These are phyloP conservation scores for Lethenteron reissneri DNA, from an alignment of 2,113 vertebrate genomes.

Conservation along the genomic window DNA sequence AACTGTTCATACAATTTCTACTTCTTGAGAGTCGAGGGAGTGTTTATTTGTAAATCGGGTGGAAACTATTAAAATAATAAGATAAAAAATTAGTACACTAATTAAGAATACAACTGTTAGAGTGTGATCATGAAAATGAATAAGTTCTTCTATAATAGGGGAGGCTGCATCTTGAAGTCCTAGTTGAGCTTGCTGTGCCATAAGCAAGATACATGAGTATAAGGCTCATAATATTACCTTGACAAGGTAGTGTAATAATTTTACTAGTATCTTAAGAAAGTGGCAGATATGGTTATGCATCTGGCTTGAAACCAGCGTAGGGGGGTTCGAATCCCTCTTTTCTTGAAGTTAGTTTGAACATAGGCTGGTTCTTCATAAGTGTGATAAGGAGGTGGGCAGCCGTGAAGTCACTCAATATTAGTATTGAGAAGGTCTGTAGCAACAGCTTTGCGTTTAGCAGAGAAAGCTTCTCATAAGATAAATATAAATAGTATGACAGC, in stretches of 20 bases:
- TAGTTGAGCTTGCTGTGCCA: conserved; percentile 16
- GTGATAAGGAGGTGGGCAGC: conserved; percentile 14
- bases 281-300: conserved; percentile 16
- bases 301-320: conserved; percentile 16
- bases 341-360: conserved; percentile 10
- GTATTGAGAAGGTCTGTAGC: conserved; percentile 1
- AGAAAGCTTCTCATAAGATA: conserved; percentile 16
- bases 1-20: conserved; percentile 13
- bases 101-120: conserved; percentile 14
- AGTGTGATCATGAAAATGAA: conserved; percentile 15
- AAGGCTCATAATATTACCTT: conserved; percentile 12
- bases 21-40: conserved; percentile 13
- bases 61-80: conserved; percentile 11
- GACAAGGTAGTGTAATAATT: conserved; percentile 14
- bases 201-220: conserved; percentile 10
- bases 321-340: conserved; percentile 18
- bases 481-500: conserved; percentile 14
- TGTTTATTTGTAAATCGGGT: conserved; percentile 13
- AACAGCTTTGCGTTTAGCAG: conserved; percentile 13
- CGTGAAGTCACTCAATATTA: conserved; percentile 14
- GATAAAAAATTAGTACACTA: conserved; percentile 13
- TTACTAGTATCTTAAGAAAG: conserved; percentile 16
- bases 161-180: conserved; percentile 17
- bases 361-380: conserved; percentile 15
- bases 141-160: conserved; percentile 16